Conservation (phyloP, 2,113 vertebrate species). For the Geococcyx californianus region DNA sequence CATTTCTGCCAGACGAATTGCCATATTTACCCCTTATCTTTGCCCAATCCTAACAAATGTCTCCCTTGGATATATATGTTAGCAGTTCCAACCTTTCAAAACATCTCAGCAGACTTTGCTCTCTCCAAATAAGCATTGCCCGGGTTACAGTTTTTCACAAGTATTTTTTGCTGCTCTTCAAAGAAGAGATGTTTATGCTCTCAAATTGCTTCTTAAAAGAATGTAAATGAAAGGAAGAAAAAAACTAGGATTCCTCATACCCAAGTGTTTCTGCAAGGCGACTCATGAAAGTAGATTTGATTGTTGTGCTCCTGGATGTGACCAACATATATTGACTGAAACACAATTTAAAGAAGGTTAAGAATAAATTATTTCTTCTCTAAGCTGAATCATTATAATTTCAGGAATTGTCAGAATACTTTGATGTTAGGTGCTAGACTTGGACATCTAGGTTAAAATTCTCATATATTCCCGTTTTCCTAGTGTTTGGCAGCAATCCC, state of each 20-base stretch:
- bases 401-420: background rate
- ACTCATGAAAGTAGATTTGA: background rate
- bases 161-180: background rate
- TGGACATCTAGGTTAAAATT: background rate
- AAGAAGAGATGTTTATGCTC: background rate
- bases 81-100: background rate
- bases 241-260: background rate
- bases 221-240: background rate
- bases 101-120: background rate
- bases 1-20: background rate
- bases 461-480: background rate
- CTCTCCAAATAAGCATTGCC: background rate
- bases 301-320: background rate
- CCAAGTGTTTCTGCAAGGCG: background rate
- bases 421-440: background rate
- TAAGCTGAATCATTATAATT: background rate
- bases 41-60: background rate
- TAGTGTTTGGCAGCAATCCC: background rate
- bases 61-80: background rate
- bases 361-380: background rate
- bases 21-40: background rate
- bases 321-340: background rate
- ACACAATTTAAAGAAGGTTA: background rate
- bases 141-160: background rate
- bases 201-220: background rate